Base-by-base conservation (phyloP, 2,113 vertebrate genomes). In the Platysternon megacephalum region DNA sequence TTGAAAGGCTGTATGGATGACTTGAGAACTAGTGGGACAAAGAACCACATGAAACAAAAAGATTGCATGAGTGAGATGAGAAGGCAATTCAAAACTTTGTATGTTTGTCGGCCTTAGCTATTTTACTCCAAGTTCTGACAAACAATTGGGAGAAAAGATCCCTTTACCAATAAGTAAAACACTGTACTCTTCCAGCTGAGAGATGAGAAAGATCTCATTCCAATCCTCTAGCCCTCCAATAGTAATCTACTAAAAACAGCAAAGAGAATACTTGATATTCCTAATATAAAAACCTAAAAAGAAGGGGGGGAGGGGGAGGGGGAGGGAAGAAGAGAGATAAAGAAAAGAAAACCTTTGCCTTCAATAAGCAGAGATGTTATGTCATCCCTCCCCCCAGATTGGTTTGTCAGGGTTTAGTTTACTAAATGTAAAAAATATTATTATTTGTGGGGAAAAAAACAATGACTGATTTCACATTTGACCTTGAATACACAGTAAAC, bases 331-430 rank as follows among this genome's bases (percentile, higher is more conserved):
- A 76, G 17, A 76, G 68, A 74, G 39, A 2, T 1, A 7, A 6
- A 11, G n/a, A 21, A 78, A 52, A 22, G 39, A 44, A 80, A 17
- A 21, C 74, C 52, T 32, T 8, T 22, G 13, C 4, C 4, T 29
- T 2, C 32, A 0, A 19, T 55, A 49, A 82, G 5, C 42, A 14
- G 46, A 6, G 8, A 13, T 28, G 0, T 0, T 9, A 17, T 28
- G 1, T 2, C 4, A 8, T 21, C 35, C 1, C 0, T 16, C 32
- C 1, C 0, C 35, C 24, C 46, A 0, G 0, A 35, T 11, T 0
- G 0, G 14, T 58, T 68, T 39, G 1, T 26, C 48, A 1, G 19
- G 2, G 74, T 84, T 68, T 11, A 58, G 26, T 52, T 53, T 51
- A 46, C 3, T 11, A 11, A 82, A 14, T 8, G 3, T 79, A 49